Base-by-base conservation (phyloP, 23 tunicate species). In the Botrylloides violaceus region DNA sequence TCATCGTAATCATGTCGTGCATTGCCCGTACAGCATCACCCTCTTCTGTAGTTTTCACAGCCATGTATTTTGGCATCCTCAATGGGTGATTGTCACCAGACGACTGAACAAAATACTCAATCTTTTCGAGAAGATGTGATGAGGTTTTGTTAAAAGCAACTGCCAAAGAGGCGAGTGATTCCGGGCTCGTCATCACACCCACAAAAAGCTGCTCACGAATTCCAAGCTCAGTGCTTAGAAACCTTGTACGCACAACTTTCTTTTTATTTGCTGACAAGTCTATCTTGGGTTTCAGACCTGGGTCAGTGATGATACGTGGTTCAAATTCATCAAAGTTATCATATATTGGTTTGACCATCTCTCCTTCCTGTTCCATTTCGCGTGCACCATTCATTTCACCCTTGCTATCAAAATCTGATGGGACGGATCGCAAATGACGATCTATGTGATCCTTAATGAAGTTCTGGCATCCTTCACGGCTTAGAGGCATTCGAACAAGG, bases 281-380 rank as follows among this genome's bases (percentile, higher is more conserved):
- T 3, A 92, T 74, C 68, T 86, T 93, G 3, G 98, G 98, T 49
- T 77, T 81, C 47, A 93, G 60, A 22, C 72, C 92, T 6, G 98
- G 98, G 49, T 93, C 98, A 4, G 85, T 85, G 37, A 93, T 93
- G 21, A 93, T 93, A 27, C 87, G 65, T 15, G 98, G 98, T 59
- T 93, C 98, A 71, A 86, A 93, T 76, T 93, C 98, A 80, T 93
- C 98, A 24, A 84, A 49, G 18, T 79, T 48, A 70, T 93, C 95
- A 36, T 77, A 83, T 21, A 81, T 82, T 2, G 98, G 88, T 49
- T 81, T 66, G 29, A 84, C 98, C 58, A 49, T 82, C 32, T 76
- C 98, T 9, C 83, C 26, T 59, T 92, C 92, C 71, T 84, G 84
- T 56, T 84, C 73, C 70, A 64, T 64, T 39, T 2, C 12, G 24